Evolutionary conservation across 2,113 vertebrate species (phyloP), one percentile per base, ranked within the genome.

Genomic region (Grus americana): DNA sequence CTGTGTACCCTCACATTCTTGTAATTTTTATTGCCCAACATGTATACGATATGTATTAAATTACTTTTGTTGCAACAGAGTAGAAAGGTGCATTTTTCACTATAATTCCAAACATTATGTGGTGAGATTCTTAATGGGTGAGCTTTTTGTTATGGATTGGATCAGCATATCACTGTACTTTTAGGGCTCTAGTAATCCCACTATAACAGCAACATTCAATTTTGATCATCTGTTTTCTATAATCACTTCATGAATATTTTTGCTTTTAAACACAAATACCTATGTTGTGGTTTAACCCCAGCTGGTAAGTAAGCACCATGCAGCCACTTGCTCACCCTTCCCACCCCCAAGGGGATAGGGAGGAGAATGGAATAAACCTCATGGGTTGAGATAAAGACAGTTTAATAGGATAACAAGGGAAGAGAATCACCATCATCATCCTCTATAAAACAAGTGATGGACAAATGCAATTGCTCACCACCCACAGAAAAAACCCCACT

Each of bases 11-110:
- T 84, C 66, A 21, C 87, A 65, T 92, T 95, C 76, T 96, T 92
- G 88, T 93, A 80, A 74, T 81, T 70, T 62, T 81, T 78, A 90
- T 59, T 78, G 88, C 59, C 24, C 23, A 46, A 67, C 73, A 47
- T 42, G 21, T 52, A 27, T 82, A 26, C 30, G 38, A 66, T 82
- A 71, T 81, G 72, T 92, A 97, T 96, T 97, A 36, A 96, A 97
- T 97, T 93, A 71, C 79, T 86, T 95, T 90, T 96, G 72, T 74
- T 93, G 54, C n/a, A 93, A 70, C 66, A 80, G 34, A 90, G 67
- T 79, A 94, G 79, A 76, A 90, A 79, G 90, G 50, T 44, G 57
- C 66, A 89, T 92, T 97, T 83, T 90, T 96, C 92, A 87, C 95
- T 93, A 58, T 87, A 57, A 89, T 21, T 88, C 34, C 30, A 92